Evolutionary conservation across 1,140 invertebrate genomes (phyloP).

Genomic region (Heliconius congener): DNA sequence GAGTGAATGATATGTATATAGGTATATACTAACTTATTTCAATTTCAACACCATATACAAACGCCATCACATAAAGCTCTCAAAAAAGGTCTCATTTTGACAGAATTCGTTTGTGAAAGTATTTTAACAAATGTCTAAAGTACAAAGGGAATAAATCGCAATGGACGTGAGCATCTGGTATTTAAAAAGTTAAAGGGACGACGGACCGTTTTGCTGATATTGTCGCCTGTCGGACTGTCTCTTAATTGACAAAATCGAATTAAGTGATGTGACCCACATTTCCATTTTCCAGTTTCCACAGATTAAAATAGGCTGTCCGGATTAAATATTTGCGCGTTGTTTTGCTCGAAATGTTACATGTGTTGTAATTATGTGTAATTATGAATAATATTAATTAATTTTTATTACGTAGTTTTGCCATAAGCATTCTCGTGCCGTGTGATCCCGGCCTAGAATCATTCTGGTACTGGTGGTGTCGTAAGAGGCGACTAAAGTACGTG

Average conservation of each 20-base stretch:
- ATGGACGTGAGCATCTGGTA: neutral
- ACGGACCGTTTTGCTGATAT: conserved; percentile 7
- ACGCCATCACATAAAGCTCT: neutral
- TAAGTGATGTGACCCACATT: conserved; percentile 8
- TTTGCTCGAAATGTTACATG: neutral
- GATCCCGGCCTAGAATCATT: too few species aligned
- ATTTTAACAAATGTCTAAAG: neutral
- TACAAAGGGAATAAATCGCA: neutral
- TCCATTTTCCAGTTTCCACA: neutral
- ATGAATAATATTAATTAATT: too few species aligned
- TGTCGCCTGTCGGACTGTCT: neutral
- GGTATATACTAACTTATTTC: too few species aligned
- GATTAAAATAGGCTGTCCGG: neutral
- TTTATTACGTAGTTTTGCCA: too few species aligned
- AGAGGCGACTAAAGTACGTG: too few species aligned
- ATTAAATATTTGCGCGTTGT: neutral
- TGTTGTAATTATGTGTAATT: too few species aligned
- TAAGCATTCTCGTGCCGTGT: too few species aligned
- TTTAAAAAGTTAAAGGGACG: conserved; percentile 16
- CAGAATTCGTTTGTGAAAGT: neutral
- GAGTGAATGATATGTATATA: too few species aligned
- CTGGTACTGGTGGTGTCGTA: too few species aligned
- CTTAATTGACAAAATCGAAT: conserved; percentile 17
- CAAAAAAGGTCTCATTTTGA: neutral
- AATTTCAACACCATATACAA: neutral